Percentiles rank a stretch among this genome's conserved stretches.
These are phyloP conservation scores for Tetramorium alpestre DNA, from an alignment of 1,140 invertebrate genomes.

Conservation along the genomic window DNA sequence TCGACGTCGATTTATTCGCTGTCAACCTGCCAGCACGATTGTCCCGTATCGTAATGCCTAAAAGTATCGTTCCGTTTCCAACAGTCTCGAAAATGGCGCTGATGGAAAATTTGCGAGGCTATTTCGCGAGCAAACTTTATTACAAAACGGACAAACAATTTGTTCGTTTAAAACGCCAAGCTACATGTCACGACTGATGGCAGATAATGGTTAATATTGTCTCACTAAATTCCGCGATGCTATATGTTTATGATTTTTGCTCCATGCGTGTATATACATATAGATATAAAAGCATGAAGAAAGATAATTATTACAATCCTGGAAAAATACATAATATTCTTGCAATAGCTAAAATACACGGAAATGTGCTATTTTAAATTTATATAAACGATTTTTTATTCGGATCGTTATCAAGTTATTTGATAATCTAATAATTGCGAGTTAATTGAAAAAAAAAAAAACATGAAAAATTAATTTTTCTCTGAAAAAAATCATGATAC, in stretches of 20 bases:
- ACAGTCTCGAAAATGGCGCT: slow-evolving; percentile 8
- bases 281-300: not conserved
- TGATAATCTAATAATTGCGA: not conserved
- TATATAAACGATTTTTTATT: not conserved
- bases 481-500: not conserved
- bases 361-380: not conserved
- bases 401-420: not conserved
- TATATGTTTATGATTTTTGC: not conserved
- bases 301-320: not conserved
- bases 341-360: not conserved
- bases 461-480: not conserved
- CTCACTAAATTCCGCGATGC: not conserved
- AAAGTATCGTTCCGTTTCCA: slow-evolving; percentile 47
- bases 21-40: slow-evolving; percentile 59
- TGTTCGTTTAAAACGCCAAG: slow-evolving; percentile 26
- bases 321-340: not conserved
- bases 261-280: too few relatives aligned
- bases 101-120: slow-evolving; percentile 38
- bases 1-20: slow-evolving; percentile 59
- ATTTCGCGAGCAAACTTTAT: slow-evolving; percentile 35
- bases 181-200: not conserved
- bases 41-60: slow-evolving; percentile 49
- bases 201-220: slow-evolving; percentile 33
- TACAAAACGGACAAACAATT: slow-evolving; percentile 44
- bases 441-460: not conserved